Conservation (phyloP, 2,888 invertebrate species). For the Teinopalpus imperialis region DNA sequence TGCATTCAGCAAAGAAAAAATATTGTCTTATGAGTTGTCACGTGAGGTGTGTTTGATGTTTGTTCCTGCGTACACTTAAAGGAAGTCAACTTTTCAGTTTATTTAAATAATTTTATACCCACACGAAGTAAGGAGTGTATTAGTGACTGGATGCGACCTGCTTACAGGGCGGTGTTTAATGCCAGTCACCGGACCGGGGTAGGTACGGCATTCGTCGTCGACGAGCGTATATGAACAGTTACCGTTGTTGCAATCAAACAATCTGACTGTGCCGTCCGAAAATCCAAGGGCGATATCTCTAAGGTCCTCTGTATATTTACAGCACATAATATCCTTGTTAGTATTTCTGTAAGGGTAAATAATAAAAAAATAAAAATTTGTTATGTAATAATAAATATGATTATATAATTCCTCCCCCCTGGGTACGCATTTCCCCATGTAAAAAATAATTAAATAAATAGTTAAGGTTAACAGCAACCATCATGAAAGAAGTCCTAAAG, state of each 20-base stretch:
- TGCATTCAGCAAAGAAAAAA: too few species aligned
- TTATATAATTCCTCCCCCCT: too few species aligned
- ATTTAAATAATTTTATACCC: constrained; percentile 52
- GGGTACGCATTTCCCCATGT: too few species aligned
- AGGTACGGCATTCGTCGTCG: constrained; percentile 78
- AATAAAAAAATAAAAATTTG: too few species aligned
- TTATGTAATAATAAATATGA: too few species aligned
- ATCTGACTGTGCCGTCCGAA: constrained; percentile 80
- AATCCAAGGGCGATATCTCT: constrained; percentile 83
- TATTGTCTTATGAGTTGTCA: too few species aligned
- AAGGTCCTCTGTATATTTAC: constrained; percentile 83
- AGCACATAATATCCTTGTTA: constrained; percentile 77
- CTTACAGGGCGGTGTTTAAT: constrained; percentile 83
- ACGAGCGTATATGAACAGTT: constrained; percentile 69
- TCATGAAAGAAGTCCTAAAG: too few species aligned
- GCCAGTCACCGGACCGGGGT: constrained; percentile 81
- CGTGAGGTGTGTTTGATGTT: too few species aligned
- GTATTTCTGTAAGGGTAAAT: constrained; percentile 74
- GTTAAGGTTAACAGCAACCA: too few species aligned
- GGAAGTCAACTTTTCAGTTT: too few species aligned
- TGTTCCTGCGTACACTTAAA: too few species aligned
- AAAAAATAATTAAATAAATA: too few species aligned
- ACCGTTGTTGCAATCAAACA: constrained; percentile 78
- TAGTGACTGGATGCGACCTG: constrained; percentile 81
- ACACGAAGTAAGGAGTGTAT: constrained; percentile 82